A percentile compares a stretch with the other conserved stretches of the same genome.
phyloP scores from a whole-genome alignment of 2,888 invertebrate species.

The Ditula angustiorana region DNA sequence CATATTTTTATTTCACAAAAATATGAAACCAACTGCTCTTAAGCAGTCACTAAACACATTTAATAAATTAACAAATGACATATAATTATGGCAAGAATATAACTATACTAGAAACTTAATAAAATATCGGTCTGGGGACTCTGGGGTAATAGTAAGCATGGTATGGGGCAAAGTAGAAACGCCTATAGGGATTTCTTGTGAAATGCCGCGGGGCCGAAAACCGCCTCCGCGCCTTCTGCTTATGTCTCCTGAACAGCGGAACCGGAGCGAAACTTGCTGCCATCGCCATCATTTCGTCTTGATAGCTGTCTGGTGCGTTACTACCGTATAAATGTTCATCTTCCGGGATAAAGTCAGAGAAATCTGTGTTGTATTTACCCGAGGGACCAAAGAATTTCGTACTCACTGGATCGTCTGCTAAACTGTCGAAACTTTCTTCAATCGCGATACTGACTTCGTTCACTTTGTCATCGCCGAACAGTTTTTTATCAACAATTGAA shows the following conservation, averaged over 20 bases:
- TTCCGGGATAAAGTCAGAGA: constrained; percentile 43
- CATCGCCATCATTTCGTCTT: constrained; percentile 74
- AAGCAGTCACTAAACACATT: too few species aligned
- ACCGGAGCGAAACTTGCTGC: constrained; percentile 72
- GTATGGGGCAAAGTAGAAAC: constrained; percentile 62
- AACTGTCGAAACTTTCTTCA: constrained; percentile 55
- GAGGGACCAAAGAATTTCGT: constrained; percentile 30
- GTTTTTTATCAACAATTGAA: constrained; percentile 41
- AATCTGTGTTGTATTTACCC: constrained; percentile 36
- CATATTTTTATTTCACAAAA: background rate
- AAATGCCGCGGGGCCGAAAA: constrained; percentile 63
- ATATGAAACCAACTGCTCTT: too few species aligned
- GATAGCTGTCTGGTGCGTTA: constrained; percentile 55
- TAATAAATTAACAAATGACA: constrained; percentile 42
- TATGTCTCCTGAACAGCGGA: constrained; percentile 59
- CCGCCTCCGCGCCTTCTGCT: constrained; percentile 55
- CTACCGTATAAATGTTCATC: constrained; percentile 51
- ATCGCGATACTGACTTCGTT: constrained; percentile 59
- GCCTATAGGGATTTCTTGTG: constrained; percentile 61
- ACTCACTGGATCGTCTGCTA: constrained; percentile 38
- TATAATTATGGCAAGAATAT: constrained; percentile 36
- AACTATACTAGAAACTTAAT: constrained; percentile 48
- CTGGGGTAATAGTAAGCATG: constrained; percentile 67
- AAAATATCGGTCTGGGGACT: constrained; percentile 77
- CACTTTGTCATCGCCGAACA: constrained; percentile 43